Evolutionary conservation across 2,797 vertebrate species (phyloP), one percentile per base, ranked within the genome.

Genomic region (Pithecia hirsuta): DNA sequence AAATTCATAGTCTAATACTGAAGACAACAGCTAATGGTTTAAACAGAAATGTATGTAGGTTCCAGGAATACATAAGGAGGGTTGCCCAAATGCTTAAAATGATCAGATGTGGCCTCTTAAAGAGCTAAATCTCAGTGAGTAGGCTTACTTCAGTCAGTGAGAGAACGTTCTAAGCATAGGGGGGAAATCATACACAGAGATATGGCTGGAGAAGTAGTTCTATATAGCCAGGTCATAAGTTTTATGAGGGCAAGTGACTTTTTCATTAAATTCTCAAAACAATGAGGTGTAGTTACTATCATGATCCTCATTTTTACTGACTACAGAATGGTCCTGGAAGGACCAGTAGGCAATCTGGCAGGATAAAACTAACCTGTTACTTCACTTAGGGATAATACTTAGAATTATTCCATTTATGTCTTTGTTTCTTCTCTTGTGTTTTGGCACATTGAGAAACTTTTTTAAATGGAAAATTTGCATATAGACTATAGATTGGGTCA

Each of bases 331-430:
- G 75, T 86, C 67, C 46, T 75, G 15, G 83, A 95, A 39, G 92
- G 84, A 24, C n/a, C 26, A 78, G 2, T 74, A 78, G 44, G 26
- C 22, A 15, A 88, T 57, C 80, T 61, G 8, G 48, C 84, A 95
- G 41, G 28, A 28, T 90, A 90, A 93, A 86, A 11, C 19, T 92
- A 90, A 90, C n/a, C 44, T 86, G 30, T 82, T 83, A 74, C n/a
- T 72, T 95, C 39, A 88, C 3, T 80, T 30, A 22, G 48, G 48
- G 28, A 84, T 48, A 84, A 5, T 79, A 22, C 59, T 90, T 55
- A 95, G 72, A 92, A 26, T 95, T 87, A 55, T 36, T 74, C 24
- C 19, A 52, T 96, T 93, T 93, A 86, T 10, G 50, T 85, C 24
- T 67, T 4, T 87, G 19, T 88, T 89, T 89, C 64, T 10, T 91